Evolutionary conservation across 2,113 vertebrate genomes (phyloP), one percentile per base, ranked within the genome.

Genomic region (Chaenogobius annularis): DNA sequence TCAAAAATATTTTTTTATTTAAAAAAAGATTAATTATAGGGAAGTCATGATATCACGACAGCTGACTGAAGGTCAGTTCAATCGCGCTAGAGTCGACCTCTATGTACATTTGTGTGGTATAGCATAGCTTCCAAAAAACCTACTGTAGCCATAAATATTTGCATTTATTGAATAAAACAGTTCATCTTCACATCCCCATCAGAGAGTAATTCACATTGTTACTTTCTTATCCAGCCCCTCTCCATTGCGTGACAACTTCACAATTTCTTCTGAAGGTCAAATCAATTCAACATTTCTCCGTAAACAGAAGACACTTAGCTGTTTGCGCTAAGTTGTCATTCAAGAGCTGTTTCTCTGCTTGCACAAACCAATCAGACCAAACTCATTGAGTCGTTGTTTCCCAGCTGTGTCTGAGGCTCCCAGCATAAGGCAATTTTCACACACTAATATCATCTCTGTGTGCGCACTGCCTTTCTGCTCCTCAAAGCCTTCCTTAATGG

Each of bases 381-480:
- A 63, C 35, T 40, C 61, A 63, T 63, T 63, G 35, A 63, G 40
- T n/a, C 17, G 35, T 43, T 10, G 31, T 37, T 15, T 40, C 17
- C 61, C 61, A 63, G 61, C 61, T 63, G 61, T 20, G 61, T 63
- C 61, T 63, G 35, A 35, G 19, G 61, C 61, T n/a, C 59, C 0
- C 26, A 35, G 59, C 31, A 37, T 62, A 37, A 62, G 59, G 61
- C 61, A 43, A 63, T 63, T 63, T 43, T 40, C 61, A 43, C 35
- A 63, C 61, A 12, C 31, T 63, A 63, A 63, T 63, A 63, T 63
- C 15, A 43, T 63, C 61, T 40, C 31, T 5, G 31, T 62, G 31
- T 62, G 59, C 4, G 15, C 59, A 37, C 26, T 14, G 26, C 59
- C 37, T 37, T 62, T 37, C 31, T 37, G 15, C 17, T 63, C 35